Percentiles rank a stretch among this genome's conserved stretches.
Conservation (phyloP, 2,113 vertebrate species). For the Limanda limanda region DNA sequence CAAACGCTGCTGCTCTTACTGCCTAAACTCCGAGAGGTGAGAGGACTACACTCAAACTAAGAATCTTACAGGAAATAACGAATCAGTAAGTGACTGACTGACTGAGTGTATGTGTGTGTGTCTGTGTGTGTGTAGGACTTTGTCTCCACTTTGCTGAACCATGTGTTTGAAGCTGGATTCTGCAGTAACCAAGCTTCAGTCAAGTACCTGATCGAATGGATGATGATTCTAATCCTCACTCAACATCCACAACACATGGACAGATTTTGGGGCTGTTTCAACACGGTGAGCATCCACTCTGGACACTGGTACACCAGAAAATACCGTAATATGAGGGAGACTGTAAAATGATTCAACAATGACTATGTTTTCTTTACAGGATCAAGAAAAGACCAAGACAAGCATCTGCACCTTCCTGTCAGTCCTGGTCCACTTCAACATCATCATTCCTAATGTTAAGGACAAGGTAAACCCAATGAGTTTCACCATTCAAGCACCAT, state of each 20-base stretch:
- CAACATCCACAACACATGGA: slow-evolving; percentile 86
- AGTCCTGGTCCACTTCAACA: slow-evolving; percentile 88
- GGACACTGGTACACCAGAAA: background rate
- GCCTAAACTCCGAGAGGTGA: slow-evolving; percentile 88
- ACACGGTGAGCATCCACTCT: slow-evolving; percentile 81
- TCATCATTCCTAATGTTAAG: slow-evolving; percentile 83
- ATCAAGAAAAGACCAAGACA: slow-evolving; percentile 91
- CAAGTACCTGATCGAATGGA: slow-evolving; percentile 95
- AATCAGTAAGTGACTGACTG: slow-evolving; percentile 10
- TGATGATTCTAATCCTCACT: slow-evolving; percentile 88
- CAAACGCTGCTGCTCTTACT: slow-evolving; percentile 91
- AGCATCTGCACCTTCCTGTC: slow-evolving; percentile 94
- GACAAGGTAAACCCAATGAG: slow-evolving; percentile 80
- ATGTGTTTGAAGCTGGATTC: slow-evolving; percentile 89
- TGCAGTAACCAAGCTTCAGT: slow-evolving; percentile 94
- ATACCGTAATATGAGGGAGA: background rate
- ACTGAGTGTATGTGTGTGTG: slow-evolving; percentile 3
- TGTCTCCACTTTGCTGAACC: slow-evolving; percentile 81
- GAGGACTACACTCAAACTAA: background rate
- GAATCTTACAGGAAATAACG: background rate
- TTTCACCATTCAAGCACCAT: background rate
- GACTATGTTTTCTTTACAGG: slow-evolving; percentile 74
- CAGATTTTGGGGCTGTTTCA: slow-evolving; percentile 91
- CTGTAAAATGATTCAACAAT: background rate
- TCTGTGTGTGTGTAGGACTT: slow-evolving; percentile 82